Percentiles rank a stretch among this genome's conserved stretches.
phyloP scores from a whole-genome alignment of 2,797 vertebrate genomes.

The Halcyon badia region DNA sequence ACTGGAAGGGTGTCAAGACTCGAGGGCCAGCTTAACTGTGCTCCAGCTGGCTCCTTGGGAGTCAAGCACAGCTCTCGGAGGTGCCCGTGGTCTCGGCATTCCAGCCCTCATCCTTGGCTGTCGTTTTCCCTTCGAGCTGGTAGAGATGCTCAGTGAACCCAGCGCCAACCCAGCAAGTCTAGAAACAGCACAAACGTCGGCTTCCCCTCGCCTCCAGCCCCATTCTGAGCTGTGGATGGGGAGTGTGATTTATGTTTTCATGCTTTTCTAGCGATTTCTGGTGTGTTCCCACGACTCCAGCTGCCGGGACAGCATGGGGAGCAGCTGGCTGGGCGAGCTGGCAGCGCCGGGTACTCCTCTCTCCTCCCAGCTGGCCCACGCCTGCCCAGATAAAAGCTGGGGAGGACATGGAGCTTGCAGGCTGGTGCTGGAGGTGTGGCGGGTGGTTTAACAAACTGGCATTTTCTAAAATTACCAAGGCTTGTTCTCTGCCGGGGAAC shows the following conservation, averaged over 20 bases:
- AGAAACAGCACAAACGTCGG: background rate
- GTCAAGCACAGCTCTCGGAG: background rate
- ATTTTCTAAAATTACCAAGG: background rate
- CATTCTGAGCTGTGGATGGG: background rate
- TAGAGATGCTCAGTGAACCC: background rate
- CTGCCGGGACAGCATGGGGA: conserved; percentile 55
- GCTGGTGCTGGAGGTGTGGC: conserved; percentile 8
- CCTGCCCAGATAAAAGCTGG: conserved; percentile 21
- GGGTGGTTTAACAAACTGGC: background rate
- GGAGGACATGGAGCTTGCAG: background rate
- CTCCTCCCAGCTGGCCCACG: conserved; percentile 14
- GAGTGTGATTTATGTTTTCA: conserved; percentile 38
- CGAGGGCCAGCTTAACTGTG: background rate
- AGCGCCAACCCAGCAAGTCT: background rate
- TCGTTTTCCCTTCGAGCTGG: background rate
- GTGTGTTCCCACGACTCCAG: conserved; percentile 61
- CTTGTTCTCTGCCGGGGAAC: background rate
- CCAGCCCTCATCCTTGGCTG: background rate
- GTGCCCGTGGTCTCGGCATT: rapidly evolving
- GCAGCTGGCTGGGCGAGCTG: conserved; percentile 58
- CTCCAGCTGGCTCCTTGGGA: background rate
- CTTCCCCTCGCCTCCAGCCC: background rate
- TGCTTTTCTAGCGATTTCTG: conserved; percentile 41
- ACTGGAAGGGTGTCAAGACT: background rate
- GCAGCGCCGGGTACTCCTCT: background rate